phyloP scores from a whole-genome alignment of 1,140 invertebrate genomes.

The Berghia stephanieae region DNA sequence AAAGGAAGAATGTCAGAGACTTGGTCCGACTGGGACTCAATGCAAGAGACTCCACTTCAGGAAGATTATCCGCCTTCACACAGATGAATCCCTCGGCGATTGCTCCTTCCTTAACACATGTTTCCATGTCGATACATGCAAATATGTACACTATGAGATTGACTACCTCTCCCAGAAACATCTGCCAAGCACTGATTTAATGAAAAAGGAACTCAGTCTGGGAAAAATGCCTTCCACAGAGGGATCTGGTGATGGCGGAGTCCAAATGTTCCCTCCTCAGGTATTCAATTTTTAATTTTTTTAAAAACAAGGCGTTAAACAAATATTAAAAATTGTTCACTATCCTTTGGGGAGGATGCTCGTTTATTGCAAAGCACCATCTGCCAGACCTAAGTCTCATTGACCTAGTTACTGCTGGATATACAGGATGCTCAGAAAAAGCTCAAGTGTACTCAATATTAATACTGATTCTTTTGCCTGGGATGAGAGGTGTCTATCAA shows the following conservation, averaged over 20 bases:
- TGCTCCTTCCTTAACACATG: not conserved
- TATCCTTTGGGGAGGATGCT: no score
- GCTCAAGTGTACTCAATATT: no score
- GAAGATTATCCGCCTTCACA: constrained; percentile 96
- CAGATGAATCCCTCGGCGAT: constrained; percentile 79
- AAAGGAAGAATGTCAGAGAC: constrained; percentile 80
- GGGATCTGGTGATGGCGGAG: constrained; percentile 38
- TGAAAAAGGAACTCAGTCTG: constrained; percentile 49
- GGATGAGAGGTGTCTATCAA: no score
- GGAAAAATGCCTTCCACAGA: constrained; percentile 38
- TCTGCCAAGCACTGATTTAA: constrained; percentile 25
- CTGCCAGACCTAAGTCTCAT: no score
- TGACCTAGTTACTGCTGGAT: no score
- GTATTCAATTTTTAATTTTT: constrained; percentile 27
- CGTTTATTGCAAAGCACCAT: no score
- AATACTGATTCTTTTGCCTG: no score
- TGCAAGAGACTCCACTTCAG: constrained; percentile 96
- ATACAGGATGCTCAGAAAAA: no score
- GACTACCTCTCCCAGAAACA: constrained; percentile 71
- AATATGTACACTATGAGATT: constrained; percentile 93
- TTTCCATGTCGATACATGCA: constrained; percentile 1
- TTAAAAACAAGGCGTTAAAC: no score
- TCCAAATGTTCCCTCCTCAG: constrained; percentile 64
- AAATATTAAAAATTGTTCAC: no score
- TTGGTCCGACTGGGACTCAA: constrained; percentile 66